phyloP scores from a whole-genome alignment of 2,888 invertebrate species.

The Apotomis betuletana region DNA sequence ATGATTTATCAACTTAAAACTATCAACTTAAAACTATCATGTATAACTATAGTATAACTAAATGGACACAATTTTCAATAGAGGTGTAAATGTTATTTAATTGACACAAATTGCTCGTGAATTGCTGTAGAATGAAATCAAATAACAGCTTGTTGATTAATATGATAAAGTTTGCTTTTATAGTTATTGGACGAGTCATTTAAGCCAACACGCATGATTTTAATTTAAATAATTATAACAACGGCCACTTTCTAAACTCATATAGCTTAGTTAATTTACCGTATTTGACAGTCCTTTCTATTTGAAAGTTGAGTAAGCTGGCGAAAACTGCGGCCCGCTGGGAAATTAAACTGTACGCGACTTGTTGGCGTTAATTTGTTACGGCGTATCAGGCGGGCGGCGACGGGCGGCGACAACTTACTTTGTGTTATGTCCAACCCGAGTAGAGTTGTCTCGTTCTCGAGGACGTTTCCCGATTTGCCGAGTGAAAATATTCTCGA shows the following conservation, averaged over 20 bases:
- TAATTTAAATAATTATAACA: constrained; percentile 21
- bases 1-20: no score
- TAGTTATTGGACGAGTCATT: constrained; percentile 23
- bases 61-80: background rate
- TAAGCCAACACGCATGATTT: constrained; percentile 6
- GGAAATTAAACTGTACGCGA: constrained; percentile 76
- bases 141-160: constrained; percentile 9
- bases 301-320: constrained; percentile 34
- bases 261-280: constrained; percentile 24
- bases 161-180: constrained; percentile 19
- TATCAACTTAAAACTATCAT: no score
- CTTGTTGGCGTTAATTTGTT: constrained; percentile 73
- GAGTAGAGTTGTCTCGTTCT: constrained; percentile 16
- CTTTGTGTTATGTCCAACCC: constrained; percentile 47
- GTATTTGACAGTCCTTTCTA: constrained; percentile 22
- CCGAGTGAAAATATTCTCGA: no score
- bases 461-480: no score
- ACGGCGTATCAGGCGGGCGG: constrained; percentile 57
- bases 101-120: constrained; percentile 15
- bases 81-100: background rate
- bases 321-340: constrained; percentile 65
- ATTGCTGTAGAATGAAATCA: background rate
- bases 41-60: background rate
- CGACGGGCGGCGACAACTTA: constrained; percentile 47
- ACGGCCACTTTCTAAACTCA: constrained; percentile 21